Percentiles rank a stretch among this genome's conserved stretches.
These are phyloP conservation scores for Mylabris sibirica DNA, from an alignment of 2,888 invertebrate genomes.

Conservation along the genomic window DNA sequence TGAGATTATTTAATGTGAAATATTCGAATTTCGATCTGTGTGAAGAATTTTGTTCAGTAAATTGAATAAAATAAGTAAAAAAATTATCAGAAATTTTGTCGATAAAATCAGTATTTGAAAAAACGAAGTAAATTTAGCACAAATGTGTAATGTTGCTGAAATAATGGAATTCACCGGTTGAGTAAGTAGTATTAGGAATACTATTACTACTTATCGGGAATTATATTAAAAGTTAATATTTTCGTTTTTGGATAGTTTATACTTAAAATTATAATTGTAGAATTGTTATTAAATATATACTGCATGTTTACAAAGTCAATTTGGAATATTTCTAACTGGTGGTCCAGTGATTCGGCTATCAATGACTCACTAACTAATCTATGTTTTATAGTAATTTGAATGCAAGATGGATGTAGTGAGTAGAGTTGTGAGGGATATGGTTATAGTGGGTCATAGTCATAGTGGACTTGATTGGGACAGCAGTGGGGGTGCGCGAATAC, in stretches of 20 bases:
- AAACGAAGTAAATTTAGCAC: neutral
- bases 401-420: conserved; percentile 48
- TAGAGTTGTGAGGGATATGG: conserved; percentile 40
- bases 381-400: conserved; percentile 32
- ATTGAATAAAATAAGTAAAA: neutral
- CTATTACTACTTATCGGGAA: neutral
- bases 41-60: neutral
- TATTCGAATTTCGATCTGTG: neutral
- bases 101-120: neutral
- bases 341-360: neutral
- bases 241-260: neutral
- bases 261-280: neutral
- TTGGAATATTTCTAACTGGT: neutral
- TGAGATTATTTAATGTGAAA: too few species aligned
- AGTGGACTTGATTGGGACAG: conserved; percentile 25
- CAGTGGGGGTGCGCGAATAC: conserved; percentile 52
- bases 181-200: neutral
- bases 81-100: neutral
- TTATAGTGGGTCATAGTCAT: conserved; percentile 42
- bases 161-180: neutral
- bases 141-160: conserved; percentile 2
- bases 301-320: neutral
- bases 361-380: conserved; percentile 17
- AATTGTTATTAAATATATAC: neutral
- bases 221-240: neutral